Evolutionary conservation across 1,140 invertebrate genomes (phyloP).

Genomic region (Eriosoma lanigerum): DNA sequence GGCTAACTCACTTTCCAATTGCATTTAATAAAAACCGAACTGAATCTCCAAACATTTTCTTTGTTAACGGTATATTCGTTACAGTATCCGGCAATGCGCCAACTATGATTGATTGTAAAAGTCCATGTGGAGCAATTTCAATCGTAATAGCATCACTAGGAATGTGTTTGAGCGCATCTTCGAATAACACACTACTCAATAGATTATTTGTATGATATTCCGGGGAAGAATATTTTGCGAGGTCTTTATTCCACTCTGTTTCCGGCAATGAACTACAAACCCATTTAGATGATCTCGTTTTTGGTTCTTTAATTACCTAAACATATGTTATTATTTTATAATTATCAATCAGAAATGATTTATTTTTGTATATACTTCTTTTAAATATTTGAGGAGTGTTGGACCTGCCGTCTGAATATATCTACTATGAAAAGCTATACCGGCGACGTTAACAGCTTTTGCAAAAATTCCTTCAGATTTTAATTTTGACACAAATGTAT

Average conservation of each 20-base stretch:
- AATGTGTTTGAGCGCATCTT: conserved; percentile 63
- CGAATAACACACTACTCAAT: conserved; percentile 64
- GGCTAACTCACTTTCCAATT: not conserved
- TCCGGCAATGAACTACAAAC: conserved; percentile 67
- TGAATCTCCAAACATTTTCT: not conserved
- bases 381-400: conserved; percentile 70
- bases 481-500: conserved; percentile 58
- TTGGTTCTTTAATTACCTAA: conserved; percentile 62
- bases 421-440: conserved; percentile 75
- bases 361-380: conserved; percentile 62
- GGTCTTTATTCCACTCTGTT: conserved; percentile 56
- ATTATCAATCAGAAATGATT: not conserved
- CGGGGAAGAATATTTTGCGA: conserved; percentile 63
- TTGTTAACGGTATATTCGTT: not conserved
- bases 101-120: conserved; percentile 66
- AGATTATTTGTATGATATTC: conserved; percentile 72
- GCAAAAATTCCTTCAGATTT: conserved; percentile 76
- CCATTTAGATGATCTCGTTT: conserved; percentile 63
- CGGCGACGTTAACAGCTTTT: conserved; percentile 68
- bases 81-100: conserved; percentile 59
- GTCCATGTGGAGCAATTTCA: conserved; percentile 65
- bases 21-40: not conserved
- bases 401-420: conserved; percentile 75
- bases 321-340: no score
- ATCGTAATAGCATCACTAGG: conserved; percentile 65